Conservation (phyloP, 2,113 vertebrate genomes). For the Cottus gobio region DNA sequence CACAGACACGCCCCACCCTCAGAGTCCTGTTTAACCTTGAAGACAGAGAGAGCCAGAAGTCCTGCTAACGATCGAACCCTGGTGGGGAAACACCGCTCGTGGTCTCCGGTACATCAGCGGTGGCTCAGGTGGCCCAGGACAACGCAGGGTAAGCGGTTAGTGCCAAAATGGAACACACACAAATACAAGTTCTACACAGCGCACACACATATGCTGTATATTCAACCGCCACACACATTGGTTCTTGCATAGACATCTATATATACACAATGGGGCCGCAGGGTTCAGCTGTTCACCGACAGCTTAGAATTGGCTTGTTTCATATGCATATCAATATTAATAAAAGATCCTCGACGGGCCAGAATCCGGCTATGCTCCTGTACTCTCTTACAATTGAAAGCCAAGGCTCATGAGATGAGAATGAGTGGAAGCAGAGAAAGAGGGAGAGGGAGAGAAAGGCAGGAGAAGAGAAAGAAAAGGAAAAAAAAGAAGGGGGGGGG, state of each 20-base stretch:
- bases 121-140: constrained; percentile 67
- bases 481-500: constrained; percentile 56
- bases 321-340: constrained; percentile 87
- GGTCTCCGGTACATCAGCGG: constrained; percentile 57
- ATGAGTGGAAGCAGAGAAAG: constrained; percentile 52
- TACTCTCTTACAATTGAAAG: constrained; percentile 85
- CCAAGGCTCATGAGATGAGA: constrained; percentile 80
- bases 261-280: constrained; percentile 41
- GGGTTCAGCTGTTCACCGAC: constrained; percentile 72
- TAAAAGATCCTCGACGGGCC: constrained; percentile 81
- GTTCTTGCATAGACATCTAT: constrained; percentile 28
- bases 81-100: constrained; percentile 47
- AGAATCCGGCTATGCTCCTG: constrained; percentile 79
- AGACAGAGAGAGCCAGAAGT: constrained; percentile 60
- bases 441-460: constrained; percentile 43
- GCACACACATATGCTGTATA: constrained; percentile 17
- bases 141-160: constrained; percentile 46
- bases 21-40: constrained; percentile 78
- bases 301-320: constrained; percentile 80
- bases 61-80: constrained; percentile 65
- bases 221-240: constrained; percentile 25
- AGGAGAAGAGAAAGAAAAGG: constrained; percentile 33
- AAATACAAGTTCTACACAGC: constrained; percentile 17
- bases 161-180: constrained; percentile 39
- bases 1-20: constrained; percentile 27